These are phyloP conservation scores for Nothobranchius furzeri DNA, from an alignment of 2,113 vertebrate species.

Conservation along the genomic window DNA sequence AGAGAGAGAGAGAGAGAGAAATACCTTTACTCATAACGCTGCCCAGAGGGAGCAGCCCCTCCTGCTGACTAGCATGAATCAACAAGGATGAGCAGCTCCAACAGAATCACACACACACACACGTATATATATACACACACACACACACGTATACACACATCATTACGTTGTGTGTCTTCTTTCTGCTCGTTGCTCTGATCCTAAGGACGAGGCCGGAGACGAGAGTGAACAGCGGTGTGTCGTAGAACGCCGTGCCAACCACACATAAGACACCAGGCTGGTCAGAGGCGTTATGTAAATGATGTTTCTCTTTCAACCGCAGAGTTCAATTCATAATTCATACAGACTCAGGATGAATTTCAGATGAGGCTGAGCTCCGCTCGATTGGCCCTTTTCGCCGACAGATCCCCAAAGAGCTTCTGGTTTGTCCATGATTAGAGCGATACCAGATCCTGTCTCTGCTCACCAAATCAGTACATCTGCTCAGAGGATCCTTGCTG, in stretches of 20 bases:
- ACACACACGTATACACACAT: conserved; percentile 1
- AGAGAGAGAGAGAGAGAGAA: conserved; percentile 23
- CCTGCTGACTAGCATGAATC: conserved; percentile 45
- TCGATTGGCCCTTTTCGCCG: conserved; percentile 51
- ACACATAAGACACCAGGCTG: conserved; percentile 71
- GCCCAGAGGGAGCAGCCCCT: conserved; percentile 34
- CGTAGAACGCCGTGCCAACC: conserved; percentile 45
- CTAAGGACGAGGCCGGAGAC: conserved; percentile 25
- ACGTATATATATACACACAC: no score
- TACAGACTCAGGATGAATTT: conserved; percentile 74
- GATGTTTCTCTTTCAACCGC: conserved; percentile 34
- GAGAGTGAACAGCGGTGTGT: conserved; percentile 47
- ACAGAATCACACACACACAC: conserved; percentile 32
- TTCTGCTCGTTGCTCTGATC: conserved; percentile 18
- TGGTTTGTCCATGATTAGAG: conserved; percentile 57
- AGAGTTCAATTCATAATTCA: conserved; percentile 78
- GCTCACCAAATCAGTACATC: conserved; percentile 69
- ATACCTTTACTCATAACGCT: conserved; percentile 74
- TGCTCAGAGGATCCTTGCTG: conserved; percentile 54
- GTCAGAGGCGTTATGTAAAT: conserved; percentile 76
- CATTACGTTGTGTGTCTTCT: no score
- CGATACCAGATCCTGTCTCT: conserved; percentile 57
- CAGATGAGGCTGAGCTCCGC: conserved; percentile 52
- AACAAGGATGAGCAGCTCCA: conserved; percentile 45
- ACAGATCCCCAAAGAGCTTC: conserved; percentile 55